Evolutionary conservation across 2,888 invertebrate species (phyloP).

Genomic region (Keiferia lycopersicella): DNA sequence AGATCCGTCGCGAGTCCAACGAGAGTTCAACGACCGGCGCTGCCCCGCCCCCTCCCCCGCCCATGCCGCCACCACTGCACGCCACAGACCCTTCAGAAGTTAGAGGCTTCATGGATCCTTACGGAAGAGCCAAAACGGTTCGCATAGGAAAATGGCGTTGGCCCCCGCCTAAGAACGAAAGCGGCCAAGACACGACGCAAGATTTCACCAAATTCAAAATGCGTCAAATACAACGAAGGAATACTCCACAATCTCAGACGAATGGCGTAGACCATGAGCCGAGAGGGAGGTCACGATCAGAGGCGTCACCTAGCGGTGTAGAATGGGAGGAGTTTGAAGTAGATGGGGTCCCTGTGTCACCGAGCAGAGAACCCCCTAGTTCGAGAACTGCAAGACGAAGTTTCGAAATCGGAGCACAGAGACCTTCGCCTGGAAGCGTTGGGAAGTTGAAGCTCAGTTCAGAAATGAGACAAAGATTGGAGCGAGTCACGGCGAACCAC

Average conservation of each 20-base stretch:
- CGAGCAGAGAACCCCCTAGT: constrained; percentile 67
- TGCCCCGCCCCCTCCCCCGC: constrained; percentile 92
- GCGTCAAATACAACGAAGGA: constrained; percentile 90
- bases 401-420: constrained; percentile 90
- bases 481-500: constrained; percentile 93
- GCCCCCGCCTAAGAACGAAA: constrained; percentile 92
- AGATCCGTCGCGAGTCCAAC: constrained; percentile 64
- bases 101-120: constrained; percentile 93
- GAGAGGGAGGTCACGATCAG: constrained; percentile 67
- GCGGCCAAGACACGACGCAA: constrained; percentile 85
- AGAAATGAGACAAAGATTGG: constrained; percentile 94
- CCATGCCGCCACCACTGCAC: constrained; percentile 93
- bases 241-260: constrained; percentile 85
- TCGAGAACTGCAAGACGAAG: constrained; percentile 80
- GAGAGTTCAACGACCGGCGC: constrained; percentile 71
- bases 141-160: constrained; percentile 97
- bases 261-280: constrained; percentile 70
- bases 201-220: constrained; percentile 94
- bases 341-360: constrained; percentile 74
- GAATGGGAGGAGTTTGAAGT: constrained; percentile 95
- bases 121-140: constrained; percentile 96
- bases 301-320: constrained; percentile 77
- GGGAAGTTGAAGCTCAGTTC: constrained; percentile 94
- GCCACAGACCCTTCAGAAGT: constrained; percentile 90
- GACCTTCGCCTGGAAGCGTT: constrained; percentile 92